phyloP scores from a whole-genome alignment of 2,888 invertebrate species.

The Orthosia gothica region DNA sequence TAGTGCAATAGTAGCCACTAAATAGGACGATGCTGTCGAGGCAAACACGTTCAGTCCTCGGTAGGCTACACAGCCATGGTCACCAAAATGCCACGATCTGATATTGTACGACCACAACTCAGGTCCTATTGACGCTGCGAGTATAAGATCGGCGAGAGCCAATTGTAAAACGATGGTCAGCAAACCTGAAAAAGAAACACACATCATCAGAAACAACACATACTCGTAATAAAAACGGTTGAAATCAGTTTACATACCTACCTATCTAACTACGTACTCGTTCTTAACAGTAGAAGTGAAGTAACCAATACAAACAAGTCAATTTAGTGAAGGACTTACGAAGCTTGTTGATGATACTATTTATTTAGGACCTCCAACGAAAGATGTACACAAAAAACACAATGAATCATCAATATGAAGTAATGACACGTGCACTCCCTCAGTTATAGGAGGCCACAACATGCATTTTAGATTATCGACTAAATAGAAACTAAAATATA shows the following conservation, averaged over 20 bases:
- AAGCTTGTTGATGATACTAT: constrained; percentile 13
- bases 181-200: constrained; percentile 86
- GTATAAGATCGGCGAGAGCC: constrained; percentile 88
- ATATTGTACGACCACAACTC: constrained; percentile 90
- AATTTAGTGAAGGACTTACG: constrained; percentile 25
- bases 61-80: constrained; percentile 88
- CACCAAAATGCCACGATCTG: constrained; percentile 90
- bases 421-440: no score
- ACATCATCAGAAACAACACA: neutral
- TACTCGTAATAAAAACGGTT: neutral
- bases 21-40: constrained; percentile 91
- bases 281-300: constrained; percentile 5
- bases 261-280: neutral
- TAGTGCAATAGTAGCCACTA: constrained; percentile 91
- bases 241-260: neutral
- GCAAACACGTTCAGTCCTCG: constrained; percentile 91
- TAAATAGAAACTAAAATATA: no score
- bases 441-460: no score
- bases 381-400: no score
- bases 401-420: no score
- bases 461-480: no score
- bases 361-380: no score
- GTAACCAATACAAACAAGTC: constrained; percentile 18
- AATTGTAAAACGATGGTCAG: constrained; percentile 90
- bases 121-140: constrained; percentile 85